phyloP scores from a whole-genome alignment of 2,797 vertebrate species.

The Diceros bicornis region DNA sequence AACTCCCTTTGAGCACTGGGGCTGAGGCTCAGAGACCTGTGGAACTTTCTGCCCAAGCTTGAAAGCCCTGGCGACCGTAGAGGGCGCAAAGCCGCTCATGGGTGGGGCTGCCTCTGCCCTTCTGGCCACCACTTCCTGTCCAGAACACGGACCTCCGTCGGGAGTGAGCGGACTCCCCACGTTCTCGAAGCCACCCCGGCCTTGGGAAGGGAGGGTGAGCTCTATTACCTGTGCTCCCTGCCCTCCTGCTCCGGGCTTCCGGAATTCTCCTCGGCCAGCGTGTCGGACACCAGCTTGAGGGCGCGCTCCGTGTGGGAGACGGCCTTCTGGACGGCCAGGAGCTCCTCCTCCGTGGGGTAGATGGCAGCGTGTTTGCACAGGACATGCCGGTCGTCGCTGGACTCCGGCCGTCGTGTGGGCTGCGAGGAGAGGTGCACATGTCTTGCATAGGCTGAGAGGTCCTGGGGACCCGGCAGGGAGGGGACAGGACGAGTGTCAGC shows the following conservation, averaged over 20 bases:
- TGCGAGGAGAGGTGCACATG: conserved; percentile 61
- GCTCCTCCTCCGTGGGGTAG: conserved; percentile 93
- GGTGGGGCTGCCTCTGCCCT: not conserved
- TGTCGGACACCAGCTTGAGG: conserved; percentile 93
- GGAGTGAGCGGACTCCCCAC: not conserved
- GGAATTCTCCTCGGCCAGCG: conserved; percentile 88
- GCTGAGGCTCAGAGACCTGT: not conserved
- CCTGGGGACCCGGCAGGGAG: fast-evolving
- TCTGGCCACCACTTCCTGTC: not conserved
- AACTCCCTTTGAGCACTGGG: fast-evolving
- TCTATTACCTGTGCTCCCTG: conserved; percentile 65
- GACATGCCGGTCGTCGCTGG: conserved; percentile 92
- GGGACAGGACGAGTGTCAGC: not conserved
- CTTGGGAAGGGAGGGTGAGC: not conserved
- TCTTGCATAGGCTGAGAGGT: not conserved
- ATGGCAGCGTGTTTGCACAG: conserved; percentile 93
- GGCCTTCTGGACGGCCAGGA: conserved; percentile 92
- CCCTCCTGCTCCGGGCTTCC: not conserved
- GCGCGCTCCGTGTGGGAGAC: conserved; percentile 93
- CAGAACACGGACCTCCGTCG: not conserved
- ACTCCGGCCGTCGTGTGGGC: conserved; percentile 90
- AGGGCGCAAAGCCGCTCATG: not conserved
- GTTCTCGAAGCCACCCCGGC: not conserved
- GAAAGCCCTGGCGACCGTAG: not conserved
- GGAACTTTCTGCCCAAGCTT: fast-evolving